phyloP scores from a whole-genome alignment of 2,888 invertebrate species.

The Melinaea marsaeus region DNA sequence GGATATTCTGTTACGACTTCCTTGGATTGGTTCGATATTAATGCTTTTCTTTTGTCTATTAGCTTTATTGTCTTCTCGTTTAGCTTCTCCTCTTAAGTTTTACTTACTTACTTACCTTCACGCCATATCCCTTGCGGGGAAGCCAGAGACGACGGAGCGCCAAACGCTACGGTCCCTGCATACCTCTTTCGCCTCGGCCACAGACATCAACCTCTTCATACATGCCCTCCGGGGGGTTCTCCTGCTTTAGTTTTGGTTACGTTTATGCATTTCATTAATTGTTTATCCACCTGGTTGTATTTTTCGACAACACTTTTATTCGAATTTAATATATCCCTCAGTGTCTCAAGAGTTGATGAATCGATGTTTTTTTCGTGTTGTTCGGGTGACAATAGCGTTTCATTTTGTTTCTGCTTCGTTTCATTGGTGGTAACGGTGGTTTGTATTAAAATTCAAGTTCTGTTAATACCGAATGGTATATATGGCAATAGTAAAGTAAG shows the following conservation, averaged over 20 bases:
- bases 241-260: too few species aligned
- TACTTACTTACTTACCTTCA: too few species aligned
- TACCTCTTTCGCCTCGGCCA: too few species aligned
- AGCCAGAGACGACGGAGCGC: too few species aligned
- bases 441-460: conserved; percentile 11
- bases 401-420: conserved; percentile 1
- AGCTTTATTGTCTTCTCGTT: conserved; percentile 10
- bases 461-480: neutral
- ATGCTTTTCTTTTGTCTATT: conserved; percentile 21
- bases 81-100: conserved; percentile 1
- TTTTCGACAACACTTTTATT: conserved; percentile 9
- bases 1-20: conserved; percentile 14
- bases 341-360: conserved; percentile 3
- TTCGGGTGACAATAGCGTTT: neutral
- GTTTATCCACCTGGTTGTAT: conserved; percentile 12
- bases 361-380: conserved; percentile 4
- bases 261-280: conserved; percentile 2
- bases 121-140: too few species aligned
- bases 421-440: neutral
- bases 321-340: conserved; percentile 9
- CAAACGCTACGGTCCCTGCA: too few species aligned
- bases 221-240: too few species aligned
- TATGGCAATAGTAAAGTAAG: too few species aligned
- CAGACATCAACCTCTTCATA: too few species aligned
- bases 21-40: conserved; percentile 9